These are phyloP conservation scores for Rhynchopsitta pachyrhyncha DNA, from an alignment of 2,113 vertebrate species.

Conservation along the genomic window DNA sequence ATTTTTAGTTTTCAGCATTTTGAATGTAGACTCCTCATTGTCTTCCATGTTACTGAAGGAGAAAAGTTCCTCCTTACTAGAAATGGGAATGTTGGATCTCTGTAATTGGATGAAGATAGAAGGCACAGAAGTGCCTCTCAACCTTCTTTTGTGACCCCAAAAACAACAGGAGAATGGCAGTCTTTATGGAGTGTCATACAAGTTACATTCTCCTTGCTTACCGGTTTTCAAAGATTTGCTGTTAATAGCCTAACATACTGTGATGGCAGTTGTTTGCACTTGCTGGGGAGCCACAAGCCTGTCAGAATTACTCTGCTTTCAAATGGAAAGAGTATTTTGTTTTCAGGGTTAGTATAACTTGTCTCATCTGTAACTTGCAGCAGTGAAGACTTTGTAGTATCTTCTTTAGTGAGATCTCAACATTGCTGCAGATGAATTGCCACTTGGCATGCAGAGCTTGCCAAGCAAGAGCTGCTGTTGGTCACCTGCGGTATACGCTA, in stretches of 20 bases:
- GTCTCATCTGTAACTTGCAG: not conserved
- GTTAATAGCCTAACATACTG: not conserved
- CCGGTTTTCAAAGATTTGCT: not conserved
- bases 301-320: not conserved
- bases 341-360: not conserved
- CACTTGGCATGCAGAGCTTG: not conserved
- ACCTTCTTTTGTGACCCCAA: not conserved
- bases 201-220: not conserved
- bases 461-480: not conserved
- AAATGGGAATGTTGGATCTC: not conserved
- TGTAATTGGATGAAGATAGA: not conserved
- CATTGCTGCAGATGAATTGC: fast-evolving
- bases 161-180: not conserved
- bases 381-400: not conserved
- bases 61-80: not conserved
- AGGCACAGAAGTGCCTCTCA: not conserved
- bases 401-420: not conserved
- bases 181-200: not conserved
- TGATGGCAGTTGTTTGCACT: not conserved
- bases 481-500: not conserved
- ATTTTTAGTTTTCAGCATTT: not conserved
- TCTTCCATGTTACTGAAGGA: not conserved
- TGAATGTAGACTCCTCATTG: not conserved
- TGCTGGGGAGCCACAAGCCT: not conserved
- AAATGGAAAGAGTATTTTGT: not conserved